These are phyloP conservation scores for Tupaia chinensis DNA, from an alignment of 2,113 vertebrate species.

Conservation along the genomic window DNA sequence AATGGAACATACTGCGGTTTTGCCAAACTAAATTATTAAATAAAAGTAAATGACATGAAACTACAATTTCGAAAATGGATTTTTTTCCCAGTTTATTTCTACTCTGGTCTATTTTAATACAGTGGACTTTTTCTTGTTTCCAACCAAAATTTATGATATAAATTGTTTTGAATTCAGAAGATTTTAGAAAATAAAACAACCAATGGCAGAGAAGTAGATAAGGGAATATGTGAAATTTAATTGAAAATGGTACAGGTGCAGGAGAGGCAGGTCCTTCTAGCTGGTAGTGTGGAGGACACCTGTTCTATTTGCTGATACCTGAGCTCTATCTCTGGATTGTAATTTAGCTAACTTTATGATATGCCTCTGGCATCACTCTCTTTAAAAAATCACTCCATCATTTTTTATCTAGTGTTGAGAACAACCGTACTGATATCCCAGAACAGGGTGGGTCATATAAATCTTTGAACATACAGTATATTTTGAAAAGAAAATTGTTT, in stretches of 20 bases:
- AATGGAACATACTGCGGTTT: not conserved
- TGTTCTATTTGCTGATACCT: not conserved
- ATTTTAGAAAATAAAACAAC: constrained; percentile 35
- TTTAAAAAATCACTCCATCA: not conserved
- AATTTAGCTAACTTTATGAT: not conserved
- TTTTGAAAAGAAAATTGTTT: not conserved
- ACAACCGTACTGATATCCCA: not conserved
- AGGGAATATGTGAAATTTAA: not conserved
- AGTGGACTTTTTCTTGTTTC: constrained; percentile 4
- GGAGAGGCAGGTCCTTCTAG: not conserved
- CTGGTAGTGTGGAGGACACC: not conserved
- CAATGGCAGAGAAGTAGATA: not conserved
- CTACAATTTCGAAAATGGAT: constrained; percentile 26
- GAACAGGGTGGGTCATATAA: not conserved
- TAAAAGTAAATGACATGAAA: constrained; percentile 52
- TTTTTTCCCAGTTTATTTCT: constrained; percentile 42
- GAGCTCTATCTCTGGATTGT: not conserved
- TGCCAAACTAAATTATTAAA: constrained; percentile 62
- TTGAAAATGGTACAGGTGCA: not conserved
- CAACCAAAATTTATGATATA: constrained; percentile 2
- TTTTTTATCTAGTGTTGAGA: not conserved
- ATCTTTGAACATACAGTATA: not conserved
- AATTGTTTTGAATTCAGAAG: constrained; percentile 11
- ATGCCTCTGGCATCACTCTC: not conserved
- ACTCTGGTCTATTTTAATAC: constrained; percentile 21